Evolutionary conservation across 2,113 vertebrate genomes (phyloP).

Genomic region (Corythornis madagascariensis): DNA sequence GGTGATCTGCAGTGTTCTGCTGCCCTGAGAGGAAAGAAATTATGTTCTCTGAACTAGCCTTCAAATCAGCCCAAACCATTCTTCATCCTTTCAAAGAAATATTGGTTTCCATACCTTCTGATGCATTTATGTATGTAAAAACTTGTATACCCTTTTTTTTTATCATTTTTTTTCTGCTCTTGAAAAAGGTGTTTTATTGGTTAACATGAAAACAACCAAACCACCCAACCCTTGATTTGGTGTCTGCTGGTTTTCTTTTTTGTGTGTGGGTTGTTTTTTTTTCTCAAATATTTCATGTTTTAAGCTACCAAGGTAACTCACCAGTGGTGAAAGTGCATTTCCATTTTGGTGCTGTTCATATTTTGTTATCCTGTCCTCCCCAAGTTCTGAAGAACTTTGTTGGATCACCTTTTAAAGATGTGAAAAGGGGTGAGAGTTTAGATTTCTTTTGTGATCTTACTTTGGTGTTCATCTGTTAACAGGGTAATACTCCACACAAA

Average conservation of each 20-base stretch:
- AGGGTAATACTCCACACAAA: not conserved
- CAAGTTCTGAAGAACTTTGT: not conserved
- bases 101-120: not conserved
- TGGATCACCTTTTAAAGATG: not conserved
- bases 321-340: not conserved
- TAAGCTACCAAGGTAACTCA: not conserved
- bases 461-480: not conserved
- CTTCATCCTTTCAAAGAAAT: not conserved
- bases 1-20: not conserved
- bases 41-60: not conserved
- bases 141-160: not conserved
- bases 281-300: not conserved
- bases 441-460: not conserved
- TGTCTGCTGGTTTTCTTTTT: not conserved
- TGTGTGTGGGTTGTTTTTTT: not conserved
- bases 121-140: not conserved
- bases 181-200: not conserved
- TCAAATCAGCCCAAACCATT: not conserved
- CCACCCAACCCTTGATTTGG: not conserved
- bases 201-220: not conserved
- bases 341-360: not conserved
- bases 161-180: not conserved
- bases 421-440: not conserved
- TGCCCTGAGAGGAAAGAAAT: not conserved
- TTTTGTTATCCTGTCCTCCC: not conserved